phyloP scores from a whole-genome alignment of 2,888 invertebrate genomes.

The Chloroclystis v-ata region DNA sequence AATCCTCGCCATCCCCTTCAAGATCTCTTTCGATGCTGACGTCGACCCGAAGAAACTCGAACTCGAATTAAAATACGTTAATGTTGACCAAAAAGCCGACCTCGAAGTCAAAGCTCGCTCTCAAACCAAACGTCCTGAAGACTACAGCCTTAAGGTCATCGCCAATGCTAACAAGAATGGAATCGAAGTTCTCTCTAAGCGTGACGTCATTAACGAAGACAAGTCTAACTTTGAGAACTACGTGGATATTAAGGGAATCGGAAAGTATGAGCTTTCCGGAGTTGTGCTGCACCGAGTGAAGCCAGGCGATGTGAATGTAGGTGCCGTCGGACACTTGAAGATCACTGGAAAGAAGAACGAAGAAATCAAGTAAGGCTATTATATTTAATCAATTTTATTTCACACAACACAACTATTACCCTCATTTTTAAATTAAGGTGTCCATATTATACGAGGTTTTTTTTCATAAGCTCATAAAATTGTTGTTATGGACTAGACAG shows the following conservation, averaged over 20 bases:
- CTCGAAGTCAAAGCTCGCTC: slow-evolving; percentile 78
- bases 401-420: no score
- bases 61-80: slow-evolving; percentile 76
- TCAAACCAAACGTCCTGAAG: slow-evolving; percentile 60
- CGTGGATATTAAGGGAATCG: slow-evolving; percentile 77
- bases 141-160: slow-evolving; percentile 59
- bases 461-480: no score
- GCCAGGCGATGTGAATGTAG: slow-evolving; percentile 75
- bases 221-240: slow-evolving; percentile 81
- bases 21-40: slow-evolving; percentile 75
- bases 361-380: slow-evolving; percentile 73
- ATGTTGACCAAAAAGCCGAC: slow-evolving; percentile 79
- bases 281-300: slow-evolving; percentile 75
- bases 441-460: no score
- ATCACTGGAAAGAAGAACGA: slow-evolving; percentile 70
- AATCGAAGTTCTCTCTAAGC: slow-evolving; percentile 73
- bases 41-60: slow-evolving; percentile 76
- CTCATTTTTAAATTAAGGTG: no score
- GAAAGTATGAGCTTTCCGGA: slow-evolving; percentile 80
- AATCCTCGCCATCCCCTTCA: slow-evolving; percentile 73
- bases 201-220: slow-evolving; percentile 73
- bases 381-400: no score
- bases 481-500: no score
- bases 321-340: slow-evolving; percentile 76
- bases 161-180: slow-evolving; percentile 50